Evolutionary conservation across 2,113 vertebrate species (phyloP), one percentile per base, ranked within the genome.

Genomic region (Gambusia holbrooki): DNA sequence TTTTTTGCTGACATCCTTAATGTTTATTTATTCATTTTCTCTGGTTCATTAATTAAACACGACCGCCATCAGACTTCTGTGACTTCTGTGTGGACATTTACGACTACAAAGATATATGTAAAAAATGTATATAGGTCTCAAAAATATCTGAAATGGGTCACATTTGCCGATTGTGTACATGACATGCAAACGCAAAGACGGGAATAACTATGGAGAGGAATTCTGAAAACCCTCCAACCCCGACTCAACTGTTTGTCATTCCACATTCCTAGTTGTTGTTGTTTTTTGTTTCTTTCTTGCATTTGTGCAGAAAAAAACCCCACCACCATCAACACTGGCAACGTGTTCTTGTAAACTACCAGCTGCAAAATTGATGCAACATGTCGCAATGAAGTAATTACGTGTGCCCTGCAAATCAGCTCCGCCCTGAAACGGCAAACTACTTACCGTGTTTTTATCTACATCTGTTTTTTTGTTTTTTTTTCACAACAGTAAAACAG

Each of bases 301-400:
- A 40, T 63, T 32, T 32, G 17, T 14, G 14, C 13, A 63, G 14
- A 8, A 8, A 19, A 30, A n/a, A n/a, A n/a, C n/a, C n/a, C n/a
- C 5, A 22, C 22, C 28, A 8, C 13, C 11, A 33, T 35, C 22
- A 35, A 1, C 25, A 22, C 37, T 65, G 60, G 3, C 27, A 27
- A 45, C 32, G 0, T 33, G 30, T 66, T 54, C 32, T 17, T 66
- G 33, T 30, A 66, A 71, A 76, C 30, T 30, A 65, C 63, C 28
- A 77, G 73, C 61, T 60, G 42, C 22, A 42, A 67, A 51, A 73
- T 69, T 77, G 73, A 78, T 60, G 69, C 69, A 71, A 45, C 37
- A 28, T 73, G 73, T 35, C 29, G 1, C 54, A 89, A 76, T 80
- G 25, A 58, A 58, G 51, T 87, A 89, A 83, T 92, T 82, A 87